Evolutionary conservation across 2,888 invertebrate species (phyloP), one percentile per base, ranked within the genome.

Genomic region (Sicus ferrugineus): DNA sequence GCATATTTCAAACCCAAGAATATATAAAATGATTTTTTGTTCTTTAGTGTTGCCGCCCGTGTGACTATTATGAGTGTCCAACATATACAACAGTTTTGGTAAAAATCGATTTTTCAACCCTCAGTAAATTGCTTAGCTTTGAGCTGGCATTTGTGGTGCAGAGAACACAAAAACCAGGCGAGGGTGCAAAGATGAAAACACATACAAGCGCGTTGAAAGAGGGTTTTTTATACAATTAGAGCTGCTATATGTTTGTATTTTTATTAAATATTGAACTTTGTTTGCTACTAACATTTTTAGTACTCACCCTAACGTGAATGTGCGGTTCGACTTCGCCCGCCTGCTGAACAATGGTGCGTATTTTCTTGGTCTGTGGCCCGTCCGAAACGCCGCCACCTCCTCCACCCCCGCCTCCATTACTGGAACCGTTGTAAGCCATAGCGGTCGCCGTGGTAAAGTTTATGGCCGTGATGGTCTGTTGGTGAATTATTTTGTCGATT

Each of bases 331-430:
- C 79, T 34, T 84, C 84, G 68, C 81, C 80, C 64, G 83, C 75
- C 79, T 84, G 84, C 74, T 83, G 83, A 70, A 83, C 83, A 28
- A 83, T 84, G 72, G 84, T 85, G 70, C 84, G 84, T 75, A 85
- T 85, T 76, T 84, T 85, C 77, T 85, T 85, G 70, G 84, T 85
- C 75, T 85, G 84, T 75, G 84, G 84, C 70, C 84, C 84, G 76
- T 85, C 84, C 72, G 79, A 81, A 71, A 81, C 80, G 34, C 80
- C 80, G 70, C 81, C 81, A 65, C 84, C 82, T 31, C 83, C 83
- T 48, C 83, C 83, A 65, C 81, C 81, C 70, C 81, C 79, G 74
- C 84, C 77, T 73, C 84, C 84, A 77, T 85, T 80, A 78, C 81
- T 79, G 74, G 83, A 79, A 74, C 84, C 84, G 81, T 84, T 84